A percentile compares a stretch with the other conserved stretches of the same genome.
phyloP scores from a whole-genome alignment of 2,888 invertebrate genomes.

The Anodontia alba region DNA sequence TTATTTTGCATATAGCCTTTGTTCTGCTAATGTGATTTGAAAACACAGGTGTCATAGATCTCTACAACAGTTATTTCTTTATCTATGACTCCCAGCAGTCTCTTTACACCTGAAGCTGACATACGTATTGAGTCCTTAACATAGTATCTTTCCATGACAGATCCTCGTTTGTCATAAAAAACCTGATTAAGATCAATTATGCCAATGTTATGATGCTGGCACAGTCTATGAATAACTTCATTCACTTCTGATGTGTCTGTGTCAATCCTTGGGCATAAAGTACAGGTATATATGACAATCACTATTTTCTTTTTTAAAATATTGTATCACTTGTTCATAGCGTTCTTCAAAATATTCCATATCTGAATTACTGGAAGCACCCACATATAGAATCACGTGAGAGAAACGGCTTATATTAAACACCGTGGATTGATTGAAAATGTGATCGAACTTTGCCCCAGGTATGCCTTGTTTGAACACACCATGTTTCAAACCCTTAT shows the following conservation, averaged over 20 bases:
- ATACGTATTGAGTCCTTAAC: neutral
- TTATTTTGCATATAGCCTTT: no score
- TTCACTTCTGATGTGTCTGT: neutral
- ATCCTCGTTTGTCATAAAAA: neutral
- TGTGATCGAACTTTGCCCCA: neutral
- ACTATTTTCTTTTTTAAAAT: neutral
- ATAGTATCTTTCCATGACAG: neutral
- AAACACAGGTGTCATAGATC: neutral
- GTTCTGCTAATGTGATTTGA: neutral
- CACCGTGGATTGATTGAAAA: neutral
- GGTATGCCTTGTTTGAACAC: neutral
- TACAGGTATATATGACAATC: neutral
- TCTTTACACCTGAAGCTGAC: conserved; percentile 2
- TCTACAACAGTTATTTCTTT: neutral
- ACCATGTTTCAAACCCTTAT: neutral
- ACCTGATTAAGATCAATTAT: neutral
- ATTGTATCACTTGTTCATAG: neutral
- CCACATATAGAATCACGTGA: neutral
- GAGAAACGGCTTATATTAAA: neutral
- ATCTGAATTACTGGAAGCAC: neutral
- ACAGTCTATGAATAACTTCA: neutral
- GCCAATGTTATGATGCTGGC: neutral
- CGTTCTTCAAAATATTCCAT: conserved; percentile 15
- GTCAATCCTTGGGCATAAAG: neutral
- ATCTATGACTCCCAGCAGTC: neutral